Evolutionary conservation across 2,888 invertebrate species (phyloP).

Genomic region (Zaprionus bogoriensis): DNA sequence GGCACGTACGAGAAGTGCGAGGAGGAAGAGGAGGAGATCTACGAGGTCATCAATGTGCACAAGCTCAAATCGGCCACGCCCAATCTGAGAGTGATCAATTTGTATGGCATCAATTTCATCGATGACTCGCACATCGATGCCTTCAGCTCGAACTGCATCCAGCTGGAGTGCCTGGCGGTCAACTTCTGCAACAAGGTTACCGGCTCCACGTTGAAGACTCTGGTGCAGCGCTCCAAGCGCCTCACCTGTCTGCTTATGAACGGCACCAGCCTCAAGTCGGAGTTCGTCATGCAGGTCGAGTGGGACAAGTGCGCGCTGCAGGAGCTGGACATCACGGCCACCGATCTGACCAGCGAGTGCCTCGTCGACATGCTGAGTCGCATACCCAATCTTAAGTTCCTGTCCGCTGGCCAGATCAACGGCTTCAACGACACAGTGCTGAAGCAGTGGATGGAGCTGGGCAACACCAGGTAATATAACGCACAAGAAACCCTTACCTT

Average conservation of each 20-base stretch:
- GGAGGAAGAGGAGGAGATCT: slow-evolving; percentile 99
- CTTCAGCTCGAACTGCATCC: slow-evolving; percentile 97
- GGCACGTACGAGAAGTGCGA: slow-evolving; percentile 99
- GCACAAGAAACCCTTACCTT: too few species aligned
- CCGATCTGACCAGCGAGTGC: slow-evolving; percentile 96
- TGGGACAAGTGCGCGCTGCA: slow-evolving; percentile 98
- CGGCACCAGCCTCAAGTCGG: slow-evolving; percentile 97
- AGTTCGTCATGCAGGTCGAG: slow-evolving; percentile 96
- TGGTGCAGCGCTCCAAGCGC: slow-evolving; percentile 96
- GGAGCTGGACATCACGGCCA: slow-evolving; percentile 98
- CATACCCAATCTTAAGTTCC: slow-evolving; percentile 92
- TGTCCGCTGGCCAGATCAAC: slow-evolving; percentile 98
- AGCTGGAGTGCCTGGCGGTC: slow-evolving; percentile 98
- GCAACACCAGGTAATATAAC: slow-evolving; percentile 88
- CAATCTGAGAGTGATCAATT: slow-evolving; percentile 97
- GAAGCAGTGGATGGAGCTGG: slow-evolving; percentile 94
- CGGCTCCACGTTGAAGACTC: slow-evolving; percentile 96
- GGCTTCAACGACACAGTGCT: slow-evolving; percentile 98
- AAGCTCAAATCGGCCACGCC: slow-evolving; percentile 99
- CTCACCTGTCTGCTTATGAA: slow-evolving; percentile 96
- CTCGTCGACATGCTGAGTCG: slow-evolving; percentile 95
- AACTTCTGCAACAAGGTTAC: slow-evolving; percentile 99
- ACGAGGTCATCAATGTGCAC: slow-evolving; percentile 99
- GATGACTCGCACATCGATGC: slow-evolving; percentile 99
- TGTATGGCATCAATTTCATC: slow-evolving; percentile 99